Conservation (phyloP, 2,113 vertebrate genomes). For the Eptatretus burgeri region DNA sequence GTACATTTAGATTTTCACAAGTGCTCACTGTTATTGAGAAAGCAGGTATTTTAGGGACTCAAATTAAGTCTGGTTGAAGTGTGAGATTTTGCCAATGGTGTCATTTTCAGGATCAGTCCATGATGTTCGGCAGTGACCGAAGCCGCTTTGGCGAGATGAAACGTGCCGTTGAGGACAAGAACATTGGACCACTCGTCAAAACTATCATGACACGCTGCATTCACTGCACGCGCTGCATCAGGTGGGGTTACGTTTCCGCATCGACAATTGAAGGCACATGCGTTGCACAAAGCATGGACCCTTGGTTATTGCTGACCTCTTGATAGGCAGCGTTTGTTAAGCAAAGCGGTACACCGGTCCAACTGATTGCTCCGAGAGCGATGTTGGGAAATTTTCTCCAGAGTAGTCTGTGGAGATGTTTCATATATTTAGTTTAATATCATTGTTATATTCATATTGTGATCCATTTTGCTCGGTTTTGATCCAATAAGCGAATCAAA, state of each 20-base stretch:
- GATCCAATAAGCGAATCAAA: too few species aligned
- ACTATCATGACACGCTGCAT: conserved; percentile 98
- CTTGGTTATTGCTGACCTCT: too few species aligned
- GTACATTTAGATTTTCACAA: not conserved
- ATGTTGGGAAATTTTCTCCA: too few species aligned
- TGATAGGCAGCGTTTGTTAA: too few species aligned
- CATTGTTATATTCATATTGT: too few species aligned
- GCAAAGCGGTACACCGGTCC: too few species aligned
- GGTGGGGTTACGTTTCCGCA: conserved; percentile 18
- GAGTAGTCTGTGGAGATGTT: too few species aligned
- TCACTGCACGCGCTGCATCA: conserved; percentile 88
- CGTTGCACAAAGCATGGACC: too few species aligned
- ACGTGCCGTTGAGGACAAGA: conserved; percentile 90
- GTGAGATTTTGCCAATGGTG: not conserved
- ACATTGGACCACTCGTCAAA: conserved; percentile 76
- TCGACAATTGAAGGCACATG: too few species aligned
- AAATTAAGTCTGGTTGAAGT: conserved; percentile 9
- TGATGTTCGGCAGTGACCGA: conserved; percentile 88
- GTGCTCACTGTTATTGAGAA: conserved; percentile 6
- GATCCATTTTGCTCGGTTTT: too few species aligned
- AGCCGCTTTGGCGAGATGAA: conserved; percentile 71
- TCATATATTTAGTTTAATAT: too few species aligned
- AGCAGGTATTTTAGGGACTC: conserved; percentile 9
- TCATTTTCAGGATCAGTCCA: conserved; percentile 58
- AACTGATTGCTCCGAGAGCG: too few species aligned